Conservation (phyloP, 2,113 vertebrate genomes). For the Bubo scandiacus region DNA sequence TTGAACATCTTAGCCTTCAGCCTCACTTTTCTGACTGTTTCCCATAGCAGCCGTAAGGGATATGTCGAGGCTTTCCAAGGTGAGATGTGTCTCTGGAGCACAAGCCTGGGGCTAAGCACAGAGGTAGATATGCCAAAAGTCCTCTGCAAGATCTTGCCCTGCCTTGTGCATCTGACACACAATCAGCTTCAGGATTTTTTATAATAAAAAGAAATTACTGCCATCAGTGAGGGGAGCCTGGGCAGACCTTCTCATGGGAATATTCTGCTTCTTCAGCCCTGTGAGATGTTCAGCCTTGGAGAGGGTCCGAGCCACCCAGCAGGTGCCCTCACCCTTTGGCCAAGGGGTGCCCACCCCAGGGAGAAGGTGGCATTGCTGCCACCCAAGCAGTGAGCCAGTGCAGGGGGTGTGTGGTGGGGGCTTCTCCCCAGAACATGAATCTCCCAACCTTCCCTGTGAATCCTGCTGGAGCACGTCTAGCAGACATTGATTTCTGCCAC, state of each 20-base stretch:
- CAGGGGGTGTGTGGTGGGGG: rapidly evolving
- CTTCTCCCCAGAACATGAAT: background rate
- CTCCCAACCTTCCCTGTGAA: background rate
- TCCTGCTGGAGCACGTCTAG: background rate
- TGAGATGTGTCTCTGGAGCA: background rate
- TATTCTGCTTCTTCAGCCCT: background rate
- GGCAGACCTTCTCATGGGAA: background rate
- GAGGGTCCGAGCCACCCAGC: background rate
- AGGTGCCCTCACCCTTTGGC: background rate
- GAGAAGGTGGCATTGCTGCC: background rate
- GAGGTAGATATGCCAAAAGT: background rate
- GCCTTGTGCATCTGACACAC: background rate
- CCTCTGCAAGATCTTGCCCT: background rate
- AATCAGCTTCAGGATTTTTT: background rate
- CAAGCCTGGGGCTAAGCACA: background rate
- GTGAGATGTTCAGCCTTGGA: background rate
- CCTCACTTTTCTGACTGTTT: background rate
- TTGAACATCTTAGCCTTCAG: background rate
- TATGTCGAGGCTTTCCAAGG: background rate
- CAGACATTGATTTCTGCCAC: background rate
- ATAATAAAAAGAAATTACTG: background rate
- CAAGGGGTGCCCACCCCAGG: background rate
- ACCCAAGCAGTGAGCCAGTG: rapidly evolving
- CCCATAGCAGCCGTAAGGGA: background rate
- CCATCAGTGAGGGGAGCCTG: background rate